A percentile compares a stretch with the other conserved stretches of the same genome.
Conservation (phyloP, 2,113 vertebrate genomes). For the Protobothrops flavoviridis region DNA sequence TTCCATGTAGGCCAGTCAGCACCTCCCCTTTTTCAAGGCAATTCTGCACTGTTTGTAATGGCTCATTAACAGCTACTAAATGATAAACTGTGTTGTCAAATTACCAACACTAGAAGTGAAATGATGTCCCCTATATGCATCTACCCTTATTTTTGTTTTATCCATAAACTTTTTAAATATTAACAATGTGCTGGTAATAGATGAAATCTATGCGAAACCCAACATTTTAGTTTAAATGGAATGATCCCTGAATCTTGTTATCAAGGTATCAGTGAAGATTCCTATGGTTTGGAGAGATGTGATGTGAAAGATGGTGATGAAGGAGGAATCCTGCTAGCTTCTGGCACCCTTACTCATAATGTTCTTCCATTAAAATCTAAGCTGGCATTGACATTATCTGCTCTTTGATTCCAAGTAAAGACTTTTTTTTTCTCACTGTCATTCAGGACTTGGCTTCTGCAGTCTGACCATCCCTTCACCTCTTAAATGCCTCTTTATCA, state of each 20-base stretch:
- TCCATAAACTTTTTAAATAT: neutral
- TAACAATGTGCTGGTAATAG: neutral
- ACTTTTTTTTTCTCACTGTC: neutral
- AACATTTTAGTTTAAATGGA: neutral
- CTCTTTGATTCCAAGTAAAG: neutral
- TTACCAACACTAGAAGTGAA: conserved; percentile 39
- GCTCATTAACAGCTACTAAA: conserved; percentile 58
- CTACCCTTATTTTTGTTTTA: neutral
- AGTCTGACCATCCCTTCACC: neutral
- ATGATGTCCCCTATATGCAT: conserved; percentile 25
- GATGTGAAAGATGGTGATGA: neutral
- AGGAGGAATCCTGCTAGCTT: neutral
- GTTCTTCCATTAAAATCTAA: neutral
- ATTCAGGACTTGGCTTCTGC: neutral
- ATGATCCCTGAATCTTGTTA: neutral
- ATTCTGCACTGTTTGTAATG: conserved; percentile 41
- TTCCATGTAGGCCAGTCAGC: conserved; percentile 8
- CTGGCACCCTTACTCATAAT: neutral
- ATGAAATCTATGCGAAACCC: neutral
- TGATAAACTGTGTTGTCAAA: conserved; percentile 52
- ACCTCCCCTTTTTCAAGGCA: conserved; percentile 34
- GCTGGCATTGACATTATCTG: neutral
- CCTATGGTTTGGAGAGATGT: neutral
- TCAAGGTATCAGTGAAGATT: neutral
- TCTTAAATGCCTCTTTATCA: neutral